phyloP scores from a whole-genome alignment of 2,113 vertebrate genomes.

The Myocastor coypus region DNA sequence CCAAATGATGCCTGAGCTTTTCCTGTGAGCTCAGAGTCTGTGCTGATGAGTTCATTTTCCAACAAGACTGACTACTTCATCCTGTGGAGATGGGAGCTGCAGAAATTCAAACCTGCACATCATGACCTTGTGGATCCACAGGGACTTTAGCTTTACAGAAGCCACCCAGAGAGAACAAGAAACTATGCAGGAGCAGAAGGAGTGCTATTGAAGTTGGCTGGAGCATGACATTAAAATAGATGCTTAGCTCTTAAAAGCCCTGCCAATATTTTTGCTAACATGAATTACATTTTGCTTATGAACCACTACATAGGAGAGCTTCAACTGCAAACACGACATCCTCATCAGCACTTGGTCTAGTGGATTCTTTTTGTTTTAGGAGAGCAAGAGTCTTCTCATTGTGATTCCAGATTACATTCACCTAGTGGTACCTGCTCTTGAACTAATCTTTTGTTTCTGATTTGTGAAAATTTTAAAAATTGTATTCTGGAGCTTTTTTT shows the following conservation, averaged over 20 bases:
- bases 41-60: not conserved
- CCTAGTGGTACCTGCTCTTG: not conserved
- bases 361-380: not conserved
- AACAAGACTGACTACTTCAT: not conserved
- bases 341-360: not conserved
- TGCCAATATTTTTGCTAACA: not conserved
- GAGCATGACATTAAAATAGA: not conserved
- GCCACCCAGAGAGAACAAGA: not conserved
- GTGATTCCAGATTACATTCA: not conserved
- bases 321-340: too few relatives aligned
- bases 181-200: not conserved
- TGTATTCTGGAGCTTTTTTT: not conserved
- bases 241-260: not conserved
- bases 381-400: not conserved
- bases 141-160: not conserved
- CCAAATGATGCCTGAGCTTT: not conserved
- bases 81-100: not conserved
- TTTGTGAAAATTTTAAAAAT: not conserved
- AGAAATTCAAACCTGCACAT: fast-evolving
- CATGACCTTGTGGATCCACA: too few relatives aligned
- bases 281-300: not conserved
- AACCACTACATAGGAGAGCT: not conserved
- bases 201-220: not conserved
- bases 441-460: not conserved
- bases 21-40: not conserved